phyloP scores from a whole-genome alignment of 2,888 invertebrate species.

The Aleiodes leptofemur region DNA sequence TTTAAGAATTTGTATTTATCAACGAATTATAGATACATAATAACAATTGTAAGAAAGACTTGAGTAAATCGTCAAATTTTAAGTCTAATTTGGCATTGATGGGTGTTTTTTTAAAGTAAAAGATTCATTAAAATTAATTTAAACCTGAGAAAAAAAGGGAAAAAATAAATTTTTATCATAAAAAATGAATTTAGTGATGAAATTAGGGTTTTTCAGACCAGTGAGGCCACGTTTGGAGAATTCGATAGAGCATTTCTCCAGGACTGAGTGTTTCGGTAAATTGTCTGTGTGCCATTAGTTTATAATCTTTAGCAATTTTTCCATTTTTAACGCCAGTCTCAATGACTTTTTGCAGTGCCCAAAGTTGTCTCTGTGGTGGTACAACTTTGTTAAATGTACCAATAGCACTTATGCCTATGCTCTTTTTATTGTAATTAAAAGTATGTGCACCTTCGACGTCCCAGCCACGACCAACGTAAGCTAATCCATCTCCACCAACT shows the following conservation, averaged over 20 bases:
- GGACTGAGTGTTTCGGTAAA: conserved; percentile 82
- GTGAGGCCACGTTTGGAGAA: conserved; percentile 84
- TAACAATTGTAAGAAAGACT: too few relatives aligned
- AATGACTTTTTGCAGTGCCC: conserved; percentile 80
- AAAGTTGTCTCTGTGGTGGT: conserved; percentile 72
- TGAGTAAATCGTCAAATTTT: too few relatives aligned
- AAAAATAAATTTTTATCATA: too few relatives aligned
- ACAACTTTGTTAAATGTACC: conserved; percentile 80
- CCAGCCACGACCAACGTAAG: conserved; percentile 87
- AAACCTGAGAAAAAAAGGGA: too few relatives aligned
- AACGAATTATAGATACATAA: conserved; percentile 3
- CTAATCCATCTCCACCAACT: conserved; percentile 86
- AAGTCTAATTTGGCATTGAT: too few relatives aligned
- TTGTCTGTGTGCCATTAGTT: conserved; percentile 83
- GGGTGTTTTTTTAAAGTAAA: too few relatives aligned
- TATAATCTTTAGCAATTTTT: conserved; percentile 81
- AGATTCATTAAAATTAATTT: neutral
- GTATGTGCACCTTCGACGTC: conserved; percentile 84
- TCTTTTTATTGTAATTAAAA: conserved; percentile 80
- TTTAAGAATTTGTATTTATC: neutral
- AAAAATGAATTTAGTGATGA: neutral
- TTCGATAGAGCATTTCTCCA: conserved; percentile 80
- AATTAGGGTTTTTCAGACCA: conserved; percentile 72
- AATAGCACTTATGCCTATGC: conserved; percentile 84
- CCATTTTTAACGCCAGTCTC: conserved; percentile 79